Percentiles rank a stretch among this genome's conserved stretches.
Conservation (phyloP, 2,797 vertebrate genomes). For the Botia almorhae region DNA sequence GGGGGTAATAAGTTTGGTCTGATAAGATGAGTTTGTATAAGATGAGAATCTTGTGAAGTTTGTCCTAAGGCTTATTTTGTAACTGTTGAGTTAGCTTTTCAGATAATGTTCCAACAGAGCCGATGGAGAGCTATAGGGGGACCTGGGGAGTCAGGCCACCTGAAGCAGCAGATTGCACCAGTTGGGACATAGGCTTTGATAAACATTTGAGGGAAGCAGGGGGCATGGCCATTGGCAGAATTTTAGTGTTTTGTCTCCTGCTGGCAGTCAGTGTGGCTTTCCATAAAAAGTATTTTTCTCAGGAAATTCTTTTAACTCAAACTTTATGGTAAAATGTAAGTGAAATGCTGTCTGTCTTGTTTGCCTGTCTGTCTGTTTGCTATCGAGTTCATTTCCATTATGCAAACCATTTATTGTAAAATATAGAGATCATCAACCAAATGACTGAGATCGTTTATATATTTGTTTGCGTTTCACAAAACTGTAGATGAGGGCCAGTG, state of each 20-base stretch:
- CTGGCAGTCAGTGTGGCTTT: not conserved
- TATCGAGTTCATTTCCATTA: not conserved
- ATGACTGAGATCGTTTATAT: not conserved
- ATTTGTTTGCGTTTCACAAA: conserved; percentile 13
- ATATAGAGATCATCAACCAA: conserved; percentile 13
- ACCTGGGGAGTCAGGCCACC: conserved; percentile 1
- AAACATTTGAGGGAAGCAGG: conserved; percentile 1
- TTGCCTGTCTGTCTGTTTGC: not conserved
- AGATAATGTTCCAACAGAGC: conserved; percentile 19
- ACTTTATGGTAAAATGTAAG: too few species aligned
- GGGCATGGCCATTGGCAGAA: not conserved
- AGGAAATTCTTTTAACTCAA: too few species aligned
- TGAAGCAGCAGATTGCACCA: conserved; percentile 23
- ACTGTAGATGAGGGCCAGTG: conserved; percentile 1
- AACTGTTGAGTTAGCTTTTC: conserved; percentile 19
- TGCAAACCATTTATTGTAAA: too few species aligned
- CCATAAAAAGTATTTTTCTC: too few species aligned
- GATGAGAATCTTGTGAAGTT: not conserved
- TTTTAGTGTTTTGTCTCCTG: not conserved
- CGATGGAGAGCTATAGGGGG: not conserved
- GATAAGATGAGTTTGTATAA: not conserved
- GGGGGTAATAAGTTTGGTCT: not conserved
- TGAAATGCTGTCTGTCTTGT: not conserved
- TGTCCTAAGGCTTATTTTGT: conserved; percentile 6
- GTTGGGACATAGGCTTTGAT: not conserved